A percentile compares a stretch with the other conserved stretches of the same genome.
phyloP scores from a whole-genome alignment of 2,888 invertebrate genomes.

The Asteroscopus sphinx region DNA sequence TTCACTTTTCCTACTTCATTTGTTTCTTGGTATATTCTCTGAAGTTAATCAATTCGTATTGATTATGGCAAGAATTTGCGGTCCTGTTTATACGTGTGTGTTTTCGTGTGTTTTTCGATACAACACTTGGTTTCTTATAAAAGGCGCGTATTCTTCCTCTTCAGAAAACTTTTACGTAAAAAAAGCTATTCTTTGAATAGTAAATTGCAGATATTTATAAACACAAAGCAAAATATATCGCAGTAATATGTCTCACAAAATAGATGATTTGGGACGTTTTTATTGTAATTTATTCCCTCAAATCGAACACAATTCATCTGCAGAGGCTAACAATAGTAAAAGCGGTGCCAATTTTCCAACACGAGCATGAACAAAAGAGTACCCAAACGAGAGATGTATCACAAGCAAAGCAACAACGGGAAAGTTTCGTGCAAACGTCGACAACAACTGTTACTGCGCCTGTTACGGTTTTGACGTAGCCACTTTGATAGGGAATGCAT shows the following conservation, averaged over 20 bases:
- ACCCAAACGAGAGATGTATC: slow-evolving; percentile 67
- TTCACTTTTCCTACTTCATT: slow-evolving; percentile 52
- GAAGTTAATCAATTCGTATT: neutral
- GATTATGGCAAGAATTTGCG: neutral
- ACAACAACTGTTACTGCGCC: slow-evolving; percentile 57
- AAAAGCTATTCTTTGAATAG: slow-evolving; percentile 6
- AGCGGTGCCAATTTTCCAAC: slow-evolving; percentile 66
- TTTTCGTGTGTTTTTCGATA: neutral
- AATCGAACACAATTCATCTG: slow-evolving; percentile 61
- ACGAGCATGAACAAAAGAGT: slow-evolving; percentile 64
- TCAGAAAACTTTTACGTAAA: neutral
- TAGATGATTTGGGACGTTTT: slow-evolving; percentile 44
- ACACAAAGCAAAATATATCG: slow-evolving; percentile 45
- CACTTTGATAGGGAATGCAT: slow-evolving; percentile 51
- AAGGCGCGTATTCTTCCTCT: neutral
- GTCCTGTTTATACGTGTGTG: neutral
- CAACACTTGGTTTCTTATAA: neutral
- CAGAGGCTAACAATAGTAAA: slow-evolving; percentile 63
- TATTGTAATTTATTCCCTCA: slow-evolving; percentile 53
- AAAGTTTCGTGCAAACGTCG: slow-evolving; percentile 62
- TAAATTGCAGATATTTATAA: slow-evolving; percentile 17
- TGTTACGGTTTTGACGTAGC: slow-evolving; percentile 43
- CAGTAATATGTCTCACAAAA: slow-evolving; percentile 36
- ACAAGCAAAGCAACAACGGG: slow-evolving; percentile 63
- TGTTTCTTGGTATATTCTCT: slow-evolving; percentile 33